These are phyloP conservation scores for Nyctibius grandis DNA, from an alignment of 2,797 vertebrate species.

Conservation along the genomic window DNA sequence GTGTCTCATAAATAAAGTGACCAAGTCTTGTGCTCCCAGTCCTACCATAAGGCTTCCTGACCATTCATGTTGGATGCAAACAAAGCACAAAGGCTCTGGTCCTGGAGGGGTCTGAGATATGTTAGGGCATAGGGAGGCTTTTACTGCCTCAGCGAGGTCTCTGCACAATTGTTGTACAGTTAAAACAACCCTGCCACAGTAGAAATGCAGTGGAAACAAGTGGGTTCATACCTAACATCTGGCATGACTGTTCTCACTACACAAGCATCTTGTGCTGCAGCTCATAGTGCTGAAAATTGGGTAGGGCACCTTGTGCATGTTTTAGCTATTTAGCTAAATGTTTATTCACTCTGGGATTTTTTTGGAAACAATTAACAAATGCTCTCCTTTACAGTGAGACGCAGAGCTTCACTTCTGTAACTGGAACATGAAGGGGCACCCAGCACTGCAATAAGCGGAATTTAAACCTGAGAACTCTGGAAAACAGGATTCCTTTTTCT, in stretches of 20 bases:
- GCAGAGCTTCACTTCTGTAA: not conserved
- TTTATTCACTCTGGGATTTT: not conserved
- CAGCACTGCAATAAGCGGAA: not conserved
- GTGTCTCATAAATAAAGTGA: not conserved
- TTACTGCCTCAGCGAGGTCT: not conserved
- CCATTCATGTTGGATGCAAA: not conserved
- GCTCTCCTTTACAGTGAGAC: not conserved
- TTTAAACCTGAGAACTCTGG: not conserved
- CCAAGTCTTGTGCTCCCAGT: not conserved
- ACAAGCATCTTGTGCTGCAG: constrained; percentile 25
- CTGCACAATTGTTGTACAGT: not conserved
- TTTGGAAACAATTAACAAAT: constrained; percentile 10
- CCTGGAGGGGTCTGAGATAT: not conserved
- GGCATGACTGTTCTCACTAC: not conserved
- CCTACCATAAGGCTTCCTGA: not conserved
- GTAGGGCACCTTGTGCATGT: constrained; percentile 5
- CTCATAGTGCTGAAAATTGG: not conserved
- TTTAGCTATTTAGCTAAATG: constrained; percentile 37
- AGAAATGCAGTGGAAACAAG: not conserved
- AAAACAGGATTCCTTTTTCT: not conserved
- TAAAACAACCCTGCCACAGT: not conserved
- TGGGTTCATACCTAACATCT: not conserved
- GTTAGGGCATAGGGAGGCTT: not conserved
- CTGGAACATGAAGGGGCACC: not conserved
- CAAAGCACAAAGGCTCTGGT: not conserved